Base-by-base conservation (phyloP, 2,888 invertebrate species). In the Melanargia galathea region DNA sequence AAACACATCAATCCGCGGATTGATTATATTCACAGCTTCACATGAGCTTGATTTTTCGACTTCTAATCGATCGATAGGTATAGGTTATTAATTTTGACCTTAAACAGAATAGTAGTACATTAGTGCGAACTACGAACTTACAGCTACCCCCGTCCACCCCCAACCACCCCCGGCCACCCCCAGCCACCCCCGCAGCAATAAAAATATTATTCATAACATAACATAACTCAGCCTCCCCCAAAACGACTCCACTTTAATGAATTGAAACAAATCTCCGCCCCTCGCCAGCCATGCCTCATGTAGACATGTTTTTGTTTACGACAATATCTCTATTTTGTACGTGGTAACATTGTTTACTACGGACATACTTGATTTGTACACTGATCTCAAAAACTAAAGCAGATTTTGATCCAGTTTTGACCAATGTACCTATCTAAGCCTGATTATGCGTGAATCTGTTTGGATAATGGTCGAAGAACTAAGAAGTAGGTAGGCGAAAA, bases 191-290 rank as follows among this genome's bases (percentile, higher is more conserved):
- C 30, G 30, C 30, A 45, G 64, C 66, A 62, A 67, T 67, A 67
- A 67, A 67, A 67, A 67, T 67, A 62, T 65, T 62, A 65, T 64
- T 67, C 64, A 67, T 67, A 64, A 60, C 64, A 57, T 43, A 13
- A 51, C 46, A 46, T 46, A 46, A 46, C 45, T 49, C 38, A 13
- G 10, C n/a, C 55, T 16, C 51, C 61, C 65, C 65, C 62, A 49
- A 45, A 60, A 60, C 45, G 62, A 49, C 38, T 62, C 46, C 46
- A 51, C 62, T 62, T 62, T 60, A 67, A 67, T 67, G 66, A 67
- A 67, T 67, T 67, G 66, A 62, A 62, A 60, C 64, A 67, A 62
- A 67, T 64, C 62, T 30, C 43, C 18, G 6, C 54, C 33, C 54
- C 33, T 40, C 51, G 8, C 43, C 24, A 26, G 26, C 26, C 22